Evolutionary conservation across 2,888 invertebrate species (phyloP), one percentile per base, ranked within the genome.

Genomic region (Labia minor): DNA sequence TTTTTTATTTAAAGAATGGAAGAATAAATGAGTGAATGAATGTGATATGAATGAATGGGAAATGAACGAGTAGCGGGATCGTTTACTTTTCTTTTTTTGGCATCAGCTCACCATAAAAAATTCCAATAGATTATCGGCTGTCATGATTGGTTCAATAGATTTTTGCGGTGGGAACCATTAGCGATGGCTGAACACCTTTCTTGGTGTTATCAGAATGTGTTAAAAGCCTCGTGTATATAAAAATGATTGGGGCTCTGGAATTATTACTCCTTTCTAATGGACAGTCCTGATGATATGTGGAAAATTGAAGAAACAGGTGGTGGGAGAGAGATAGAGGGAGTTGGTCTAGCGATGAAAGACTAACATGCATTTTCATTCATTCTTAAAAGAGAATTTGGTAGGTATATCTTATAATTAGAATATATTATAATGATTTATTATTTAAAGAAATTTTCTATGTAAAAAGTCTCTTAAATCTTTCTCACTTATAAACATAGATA

Each of bases 201-300:
- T 3, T 4, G 3, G 14, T 49, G 49, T 49, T 49, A 49, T 49
- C 49, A 49, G 14, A 4, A 49, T 8, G 49, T 49, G 49, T 49
- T 49, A 49, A 49, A 49, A 49, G 49, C 49, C 49, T 49, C 49
- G 14, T 49, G 49, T 49, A 49, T 49, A 49, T 49, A 49, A 49
- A 49, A 49, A 49, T 49, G 49, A 49, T 49, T 49, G 49, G 8
- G 8, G 26, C 26, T 16, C 49, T 14, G n/a, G 49, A 16, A 49
- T 49, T 49, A 49, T 49, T 49, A 49, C 49, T 49, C 16, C 49
- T 49, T 49, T 49, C 49, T 49, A 49, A 49, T 49, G 49, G 49
- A 49, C 49, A 14, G 16, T 8, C 2, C 26, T 14, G 49, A 49
- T 4, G 49, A 49, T n/a, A n/a, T n/a, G n/a, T n/a, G n/a, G n/a